A percentile compares a stretch with the other conserved stretches of the same genome.
Conservation (phyloP, 2,888 invertebrate species). For the Andrena trimmerana region DNA sequence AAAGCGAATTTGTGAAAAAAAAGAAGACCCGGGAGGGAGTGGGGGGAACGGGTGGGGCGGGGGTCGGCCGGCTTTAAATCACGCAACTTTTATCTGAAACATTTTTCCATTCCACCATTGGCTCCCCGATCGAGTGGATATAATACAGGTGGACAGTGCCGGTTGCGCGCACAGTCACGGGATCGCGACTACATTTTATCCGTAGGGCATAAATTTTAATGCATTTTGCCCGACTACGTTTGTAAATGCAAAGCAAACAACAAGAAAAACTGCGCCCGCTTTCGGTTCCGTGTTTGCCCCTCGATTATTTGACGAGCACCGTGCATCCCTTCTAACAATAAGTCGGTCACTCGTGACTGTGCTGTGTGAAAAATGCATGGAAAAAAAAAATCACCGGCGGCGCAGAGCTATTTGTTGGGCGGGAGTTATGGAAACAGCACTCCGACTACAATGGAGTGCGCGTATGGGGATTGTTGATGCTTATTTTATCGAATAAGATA, state of each 20-base stretch:
- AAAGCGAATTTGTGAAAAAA: constrained; percentile 54
- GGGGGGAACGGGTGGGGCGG: not conserved
- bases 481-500: constrained; percentile 4
- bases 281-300: not conserved
- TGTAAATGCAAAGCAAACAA: constrained; percentile 44
- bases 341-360: constrained; percentile 38
- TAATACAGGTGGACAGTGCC: constrained; percentile 54
- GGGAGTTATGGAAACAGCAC: constrained; percentile 8
- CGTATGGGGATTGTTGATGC: not conserved
- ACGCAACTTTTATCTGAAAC: constrained; percentile 61
- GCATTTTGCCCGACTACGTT: constrained; percentile 38
- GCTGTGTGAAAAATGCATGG: not conserved
- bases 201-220: constrained; percentile 57
- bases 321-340: constrained; percentile 9
- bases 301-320: constrained; percentile 25
- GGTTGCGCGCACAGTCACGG: constrained; percentile 31
- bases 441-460: not conserved
- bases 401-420: not conserved
- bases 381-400: not conserved
- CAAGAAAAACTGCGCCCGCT: constrained; percentile 31
- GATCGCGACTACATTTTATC: constrained; percentile 50
- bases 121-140: constrained; percentile 54
- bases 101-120: constrained; percentile 61
- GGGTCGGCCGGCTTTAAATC: constrained; percentile 46
- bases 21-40: not conserved